Evolutionary conservation across 2,113 vertebrate species (phyloP).

Genomic region (Lethenteron reissneri): DNA sequence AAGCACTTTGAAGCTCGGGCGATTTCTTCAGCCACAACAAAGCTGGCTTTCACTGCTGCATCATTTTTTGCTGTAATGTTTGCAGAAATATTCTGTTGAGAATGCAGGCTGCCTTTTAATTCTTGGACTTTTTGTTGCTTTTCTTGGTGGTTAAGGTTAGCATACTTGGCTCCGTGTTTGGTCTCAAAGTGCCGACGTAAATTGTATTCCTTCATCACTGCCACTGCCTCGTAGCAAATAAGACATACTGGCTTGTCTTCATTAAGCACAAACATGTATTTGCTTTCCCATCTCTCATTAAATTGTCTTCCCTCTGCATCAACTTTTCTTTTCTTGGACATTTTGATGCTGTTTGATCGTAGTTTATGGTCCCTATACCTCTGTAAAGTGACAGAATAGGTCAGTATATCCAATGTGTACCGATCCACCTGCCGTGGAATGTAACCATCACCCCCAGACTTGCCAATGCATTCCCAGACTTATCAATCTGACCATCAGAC

Average conservation of each 20-base stretch:
- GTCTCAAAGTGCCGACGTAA: constrained; percentile 1
- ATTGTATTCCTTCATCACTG: background rate
- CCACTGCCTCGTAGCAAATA: constrained; percentile 6
- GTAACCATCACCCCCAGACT: too few relatives aligned
- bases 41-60: constrained; percentile 15
- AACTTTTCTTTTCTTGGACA: constrained; percentile 8
- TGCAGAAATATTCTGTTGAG: constrained; percentile 11
- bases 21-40: constrained; percentile 18
- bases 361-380: too few relatives aligned
- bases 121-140: constrained; percentile 8
- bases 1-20: constrained; percentile 11
- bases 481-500: too few relatives aligned
- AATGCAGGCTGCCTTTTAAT: constrained; percentile 10
- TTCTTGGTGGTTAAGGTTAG: background rate
- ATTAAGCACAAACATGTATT: constrained; percentile 4
- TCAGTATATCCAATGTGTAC: too few relatives aligned
- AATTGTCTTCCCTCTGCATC: constrained; percentile 6
- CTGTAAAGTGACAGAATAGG: too few relatives aligned
- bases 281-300: background rate
- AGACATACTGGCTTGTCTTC: constrained; percentile 7
- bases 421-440: too few relatives aligned
- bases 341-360: background rate
- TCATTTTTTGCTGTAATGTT: constrained; percentile 15
- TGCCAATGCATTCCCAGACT: too few relatives aligned
- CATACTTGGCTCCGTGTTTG: constrained; percentile 9